phyloP scores from a whole-genome alignment of 2,113 vertebrate genomes.

The Poeciliopsis prolifica region DNA sequence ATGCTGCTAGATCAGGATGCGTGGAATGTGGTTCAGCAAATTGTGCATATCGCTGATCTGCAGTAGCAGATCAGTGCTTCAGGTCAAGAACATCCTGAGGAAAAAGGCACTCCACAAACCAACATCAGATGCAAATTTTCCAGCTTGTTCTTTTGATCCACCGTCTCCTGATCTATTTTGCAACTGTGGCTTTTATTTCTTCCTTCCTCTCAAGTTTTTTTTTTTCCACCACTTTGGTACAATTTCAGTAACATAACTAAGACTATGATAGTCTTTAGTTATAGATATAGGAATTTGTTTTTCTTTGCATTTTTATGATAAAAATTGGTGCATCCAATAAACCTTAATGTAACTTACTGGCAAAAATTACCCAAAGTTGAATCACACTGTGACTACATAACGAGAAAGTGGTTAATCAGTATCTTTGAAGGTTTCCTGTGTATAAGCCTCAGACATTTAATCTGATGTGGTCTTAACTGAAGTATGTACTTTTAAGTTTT shows the following conservation, averaged over 20 bases:
- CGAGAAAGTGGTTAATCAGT: too few relatives aligned
- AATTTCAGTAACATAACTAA: neutral
- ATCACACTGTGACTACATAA: too few relatives aligned
- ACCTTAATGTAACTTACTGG: too few relatives aligned
- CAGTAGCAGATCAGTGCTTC: constrained; percentile 1
- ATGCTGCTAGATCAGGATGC: neutral
- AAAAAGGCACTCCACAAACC: constrained; percentile 1
- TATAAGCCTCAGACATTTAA: too few relatives aligned
- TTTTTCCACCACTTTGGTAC: neutral
- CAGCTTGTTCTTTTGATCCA: constrained; percentile 29
- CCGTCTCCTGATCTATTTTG: constrained; percentile 23
- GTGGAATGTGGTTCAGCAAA: constrained; percentile 7
- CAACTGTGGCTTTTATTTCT: constrained; percentile 2
- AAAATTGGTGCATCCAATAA: too few relatives aligned
- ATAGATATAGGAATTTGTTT: neutral
- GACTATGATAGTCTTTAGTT: neutral
- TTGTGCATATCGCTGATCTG: constrained; percentile 1
- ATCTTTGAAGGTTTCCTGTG: too few relatives aligned
- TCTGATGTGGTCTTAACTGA: too few relatives aligned
- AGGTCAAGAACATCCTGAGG: neutral
- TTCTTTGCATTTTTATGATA: too few relatives aligned
- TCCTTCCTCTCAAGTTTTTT: neutral
- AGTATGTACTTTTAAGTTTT: too few relatives aligned
- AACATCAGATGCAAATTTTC: constrained; percentile 25
- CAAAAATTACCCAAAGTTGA: too few relatives aligned